A percentile compares a stretch with the other conserved stretches of the same genome.
Conservation (phyloP, 1,140 invertebrate species). For the Rhopalosiphum padi region DNA sequence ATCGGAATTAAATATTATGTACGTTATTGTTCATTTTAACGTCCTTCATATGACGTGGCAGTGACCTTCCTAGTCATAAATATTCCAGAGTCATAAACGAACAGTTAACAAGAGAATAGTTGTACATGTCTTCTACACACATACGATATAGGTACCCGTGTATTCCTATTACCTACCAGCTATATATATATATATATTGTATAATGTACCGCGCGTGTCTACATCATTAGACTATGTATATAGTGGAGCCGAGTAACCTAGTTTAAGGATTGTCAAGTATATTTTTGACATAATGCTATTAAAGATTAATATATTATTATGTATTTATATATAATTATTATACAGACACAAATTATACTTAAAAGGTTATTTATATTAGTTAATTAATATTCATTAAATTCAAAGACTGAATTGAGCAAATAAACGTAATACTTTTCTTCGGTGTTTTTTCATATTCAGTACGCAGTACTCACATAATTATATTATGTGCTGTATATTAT, state of each 20-base stretch:
- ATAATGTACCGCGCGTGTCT: background rate
- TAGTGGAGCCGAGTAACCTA: background rate
- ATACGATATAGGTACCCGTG: background rate
- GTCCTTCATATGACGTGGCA: constrained; percentile 26
- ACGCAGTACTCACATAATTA: too few relatives aligned
- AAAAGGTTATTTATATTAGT: background rate
- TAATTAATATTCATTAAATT: background rate
- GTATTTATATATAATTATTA: background rate
- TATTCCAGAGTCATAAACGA: constrained; percentile 31
- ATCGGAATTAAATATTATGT: background rate
- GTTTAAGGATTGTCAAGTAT: constrained; percentile 13
- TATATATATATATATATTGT: background rate
- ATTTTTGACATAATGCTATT: background rate
- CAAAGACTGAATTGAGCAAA: background rate
- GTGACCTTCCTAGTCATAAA: constrained; percentile 45
- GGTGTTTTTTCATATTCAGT: too few relatives aligned
- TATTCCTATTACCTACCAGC: background rate
- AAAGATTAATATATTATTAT: background rate
- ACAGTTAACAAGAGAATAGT: constrained; percentile 22
- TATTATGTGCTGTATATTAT: background rate
- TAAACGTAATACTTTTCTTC: background rate
- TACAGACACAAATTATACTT: background rate
- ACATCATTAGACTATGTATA: background rate
- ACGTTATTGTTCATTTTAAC: background rate
- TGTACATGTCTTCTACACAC: background rate